These are phyloP conservation scores for Rhizoglyphus robini DNA, from an alignment of 1,140 invertebrate genomes.

Conservation along the genomic window DNA sequence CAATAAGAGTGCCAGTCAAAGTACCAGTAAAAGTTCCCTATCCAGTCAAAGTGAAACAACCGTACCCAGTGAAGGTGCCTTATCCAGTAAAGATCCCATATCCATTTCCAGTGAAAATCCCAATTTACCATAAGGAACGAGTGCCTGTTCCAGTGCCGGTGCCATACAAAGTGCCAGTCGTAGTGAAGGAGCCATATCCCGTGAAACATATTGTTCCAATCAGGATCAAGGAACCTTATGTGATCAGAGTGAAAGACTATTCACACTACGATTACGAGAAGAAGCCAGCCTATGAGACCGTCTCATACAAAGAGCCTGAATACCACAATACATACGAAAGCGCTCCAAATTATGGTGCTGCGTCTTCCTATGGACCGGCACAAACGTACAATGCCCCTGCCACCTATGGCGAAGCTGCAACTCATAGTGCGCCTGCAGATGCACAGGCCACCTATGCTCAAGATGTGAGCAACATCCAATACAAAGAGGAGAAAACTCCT, in stretches of 20 bases:
- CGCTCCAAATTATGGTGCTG: too few species aligned
- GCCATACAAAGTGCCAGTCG: background rate
- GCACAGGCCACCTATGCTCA: too few species aligned
- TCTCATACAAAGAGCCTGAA: background rate
- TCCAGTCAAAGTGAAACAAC: conserved; percentile 9
- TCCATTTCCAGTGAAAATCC: conserved; percentile 2
- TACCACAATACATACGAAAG: too few species aligned
- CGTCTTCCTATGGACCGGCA: too few species aligned
- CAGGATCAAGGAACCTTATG: background rate
- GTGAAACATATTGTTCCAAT: background rate
- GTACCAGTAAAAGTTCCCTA: conserved; percentile 14
- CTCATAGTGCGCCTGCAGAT: too few species aligned
- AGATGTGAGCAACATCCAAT: too few species aligned
- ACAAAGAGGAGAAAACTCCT: too few species aligned
- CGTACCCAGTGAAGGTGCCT: conserved; percentile 2
- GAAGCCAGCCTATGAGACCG: background rate
- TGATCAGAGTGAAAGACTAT: background rate
- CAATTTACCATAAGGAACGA: background rate
- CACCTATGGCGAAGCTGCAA: too few species aligned
- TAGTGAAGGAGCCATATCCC: background rate
- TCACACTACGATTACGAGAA: too few species aligned
- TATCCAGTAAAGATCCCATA: background rate
- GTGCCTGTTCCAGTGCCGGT: background rate
- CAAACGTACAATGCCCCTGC: too few species aligned
- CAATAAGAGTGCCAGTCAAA: conserved; percentile 5